Conservation (phyloP, 2,888 invertebrate genomes). For the Ennomos erosarius region DNA sequence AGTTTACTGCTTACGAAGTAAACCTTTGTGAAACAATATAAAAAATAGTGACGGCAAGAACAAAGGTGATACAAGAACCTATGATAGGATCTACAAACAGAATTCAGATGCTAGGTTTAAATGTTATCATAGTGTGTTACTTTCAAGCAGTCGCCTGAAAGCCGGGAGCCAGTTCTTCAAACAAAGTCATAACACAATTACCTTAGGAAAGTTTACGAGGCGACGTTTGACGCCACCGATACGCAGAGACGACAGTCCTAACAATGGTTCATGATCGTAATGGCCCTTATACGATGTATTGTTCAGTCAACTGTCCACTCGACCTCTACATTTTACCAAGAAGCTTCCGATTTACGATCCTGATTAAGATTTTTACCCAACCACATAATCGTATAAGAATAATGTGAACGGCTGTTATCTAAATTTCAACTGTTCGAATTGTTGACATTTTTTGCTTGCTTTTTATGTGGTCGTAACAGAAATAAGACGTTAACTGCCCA, state of each 20-base stretch:
- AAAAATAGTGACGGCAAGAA: too few species aligned
- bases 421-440: slow-evolving; percentile 15
- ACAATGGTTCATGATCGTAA: slow-evolving; percentile 63
- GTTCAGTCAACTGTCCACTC: slow-evolving; percentile 47
- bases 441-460: slow-evolving; percentile 13
- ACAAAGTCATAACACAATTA: slow-evolving; percentile 49
- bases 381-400: slow-evolving; percentile 24
- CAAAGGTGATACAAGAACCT: too few species aligned
- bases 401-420: slow-evolving; percentile 37
- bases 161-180: slow-evolving; percentile 36
- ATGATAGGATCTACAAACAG: too few species aligned
- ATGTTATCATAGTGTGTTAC: neutral
- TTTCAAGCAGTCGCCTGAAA: slow-evolving; percentile 15
- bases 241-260: slow-evolving; percentile 40
- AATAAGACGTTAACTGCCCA: slow-evolving; percentile 26
- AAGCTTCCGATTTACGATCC: slow-evolving; percentile 46
- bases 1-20: slow-evolving; percentile 9
- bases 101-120: too few species aligned
- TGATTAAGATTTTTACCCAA: slow-evolving; percentile 46
- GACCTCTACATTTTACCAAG: slow-evolving; percentile 41
- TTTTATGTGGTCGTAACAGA: slow-evolving; percentile 25
- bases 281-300: slow-evolving; percentile 57
- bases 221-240: slow-evolving; percentile 48
- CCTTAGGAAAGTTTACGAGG: slow-evolving; percentile 48
- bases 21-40: slow-evolving; percentile 8